Conservation (phyloP, 2,113 vertebrate species). For the Lasiurus cinereus region DNA sequence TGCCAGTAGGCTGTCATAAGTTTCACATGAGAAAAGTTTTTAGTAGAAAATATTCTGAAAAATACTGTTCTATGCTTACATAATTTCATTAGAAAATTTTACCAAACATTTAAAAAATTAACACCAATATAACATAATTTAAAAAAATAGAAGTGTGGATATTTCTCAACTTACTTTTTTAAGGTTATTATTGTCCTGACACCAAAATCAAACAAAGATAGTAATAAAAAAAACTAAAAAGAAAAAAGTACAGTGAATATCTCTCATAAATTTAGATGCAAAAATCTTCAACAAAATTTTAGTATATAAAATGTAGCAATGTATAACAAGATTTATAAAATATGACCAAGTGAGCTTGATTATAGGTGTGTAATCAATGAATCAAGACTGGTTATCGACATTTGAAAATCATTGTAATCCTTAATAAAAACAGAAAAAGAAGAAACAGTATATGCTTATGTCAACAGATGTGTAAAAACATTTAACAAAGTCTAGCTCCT, state of each 20-base stretch:
- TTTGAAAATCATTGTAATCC: not conserved
- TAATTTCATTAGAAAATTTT: not conserved
- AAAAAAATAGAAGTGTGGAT: not conserved
- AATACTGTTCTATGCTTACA: not conserved
- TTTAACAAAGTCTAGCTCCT: not conserved
- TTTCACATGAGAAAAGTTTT: not conserved
- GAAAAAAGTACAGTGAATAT: not conserved
- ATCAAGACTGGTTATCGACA: not conserved
- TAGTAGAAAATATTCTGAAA: not conserved
- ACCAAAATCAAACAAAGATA: not conserved
- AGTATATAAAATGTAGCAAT: not conserved
- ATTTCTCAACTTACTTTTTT: not conserved
- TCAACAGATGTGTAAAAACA: not conserved
- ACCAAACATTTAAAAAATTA: not conserved
- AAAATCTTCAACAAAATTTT: not conserved
- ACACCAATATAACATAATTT: not conserved
- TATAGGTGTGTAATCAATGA: not conserved
- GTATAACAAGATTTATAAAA: not conserved
- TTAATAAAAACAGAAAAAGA: not conserved
- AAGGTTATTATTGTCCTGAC: not conserved
- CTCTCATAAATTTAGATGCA: not conserved
- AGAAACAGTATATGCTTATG: not conserved
- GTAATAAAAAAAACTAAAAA: not conserved
- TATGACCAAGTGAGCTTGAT: not conserved
- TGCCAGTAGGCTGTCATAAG: not conserved